Evolutionary conservation across 2,888 invertebrate species (phyloP), one percentile per base, ranked within the genome.

Genomic region (Dynastes grantii): DNA sequence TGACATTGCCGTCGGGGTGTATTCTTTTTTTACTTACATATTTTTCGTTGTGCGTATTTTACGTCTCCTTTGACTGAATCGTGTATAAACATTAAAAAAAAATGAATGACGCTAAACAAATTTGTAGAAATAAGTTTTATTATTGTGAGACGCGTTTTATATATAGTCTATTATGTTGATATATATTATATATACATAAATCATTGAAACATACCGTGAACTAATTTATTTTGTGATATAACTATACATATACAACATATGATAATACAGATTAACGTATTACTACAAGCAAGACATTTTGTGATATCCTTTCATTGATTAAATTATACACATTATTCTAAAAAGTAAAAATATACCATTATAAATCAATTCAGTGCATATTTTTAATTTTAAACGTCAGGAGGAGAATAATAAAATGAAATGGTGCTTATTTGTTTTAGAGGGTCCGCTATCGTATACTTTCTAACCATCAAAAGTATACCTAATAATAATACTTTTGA

Each of bases 171-270:
- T 27, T 49, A 68, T 68, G 49, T 49, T 45, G 6, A 68, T 49
- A 49, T 67, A 65, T 65, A 67, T 45, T 49, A 67, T 27, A 67
- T 49, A 22, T 49, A 49, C 11, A 22, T 73, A 61, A 37, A 73
- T 49, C 40, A 37, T 22, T 68, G 9, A 68, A 49, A 68, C 22
- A 65, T 68, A 11, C 67, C 29, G 49, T 16, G 67, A 53, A 61
- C 61, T 68, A 49, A 45, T 68, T 68, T 68, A 68, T 68, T 68
- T 68, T 68, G 45, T 68, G 67, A 68, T 68, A 68, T 68, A 45
- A 45, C 45, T 45, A 61, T 29, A 27, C 6, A 53, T 53, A 53
- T 53, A 13, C 5, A 16, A 16, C 53, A 53, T 11, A 6, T 53
- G n/a, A 68, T 32, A 11, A 51, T 49, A 45, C 45, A 45, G 8